Percentiles rank a stretch among this genome's conserved stretches.
Evolutionary conservation across 2,113 vertebrate genomes (phyloP).

Genomic region (Silurus meridionalis): DNA sequence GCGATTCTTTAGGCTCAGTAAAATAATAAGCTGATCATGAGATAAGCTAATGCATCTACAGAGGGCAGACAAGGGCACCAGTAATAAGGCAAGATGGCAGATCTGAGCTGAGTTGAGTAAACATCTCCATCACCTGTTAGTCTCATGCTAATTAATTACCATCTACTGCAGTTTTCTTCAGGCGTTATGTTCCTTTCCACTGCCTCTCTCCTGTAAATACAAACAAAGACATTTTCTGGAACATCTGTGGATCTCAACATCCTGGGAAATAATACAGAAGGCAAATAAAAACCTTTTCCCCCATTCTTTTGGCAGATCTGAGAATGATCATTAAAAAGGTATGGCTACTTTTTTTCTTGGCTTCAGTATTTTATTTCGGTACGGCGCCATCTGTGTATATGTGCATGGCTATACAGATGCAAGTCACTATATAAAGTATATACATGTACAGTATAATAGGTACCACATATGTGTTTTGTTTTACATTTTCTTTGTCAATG

Average conservation of each 20-base stretch:
- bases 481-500: too few species aligned
- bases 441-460: neutral
- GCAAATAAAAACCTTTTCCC: neutral
- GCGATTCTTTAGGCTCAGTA: slow-evolving; percentile 5
- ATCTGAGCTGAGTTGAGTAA: slow-evolving; percentile 24
- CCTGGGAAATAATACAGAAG: neutral
- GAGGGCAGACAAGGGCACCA: neutral
- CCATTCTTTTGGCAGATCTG: neutral
- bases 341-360: neutral
- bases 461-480: too few species aligned
- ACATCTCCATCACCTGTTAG: slow-evolving; percentile 16
- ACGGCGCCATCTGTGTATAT: neutral
- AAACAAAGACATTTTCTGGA: neutral
- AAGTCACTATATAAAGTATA: neutral
- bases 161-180: slow-evolving; percentile 3
- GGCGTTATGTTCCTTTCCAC: slow-evolving; percentile 13
- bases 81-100: slow-evolving; percentile 36
- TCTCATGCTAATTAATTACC: slow-evolving; percentile 43
- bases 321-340: neutral
- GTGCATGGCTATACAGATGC: neutral
- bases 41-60: slow-evolving; percentile 24
- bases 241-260: neutral
- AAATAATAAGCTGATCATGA: slow-evolving; percentile 50
- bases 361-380: neutral
- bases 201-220: neutral